Base-by-base conservation (phyloP, 2,113 vertebrate species). In the Tinamus guttatus region DNA sequence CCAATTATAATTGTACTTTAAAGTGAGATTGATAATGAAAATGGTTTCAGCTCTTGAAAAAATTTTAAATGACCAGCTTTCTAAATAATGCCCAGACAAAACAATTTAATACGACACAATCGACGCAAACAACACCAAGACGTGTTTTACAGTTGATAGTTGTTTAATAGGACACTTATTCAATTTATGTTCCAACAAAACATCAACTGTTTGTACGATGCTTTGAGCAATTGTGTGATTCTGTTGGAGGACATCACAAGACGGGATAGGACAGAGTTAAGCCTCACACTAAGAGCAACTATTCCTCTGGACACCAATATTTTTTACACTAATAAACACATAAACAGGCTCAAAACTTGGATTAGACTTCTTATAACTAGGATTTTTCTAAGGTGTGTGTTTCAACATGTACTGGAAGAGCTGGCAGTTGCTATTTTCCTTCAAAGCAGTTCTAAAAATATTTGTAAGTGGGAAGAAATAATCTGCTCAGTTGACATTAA, bases 181-280 rank as follows among this genome's bases (percentile, higher is more conserved):
- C 7, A 0, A 13, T 34, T 41, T 30, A 19, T 68, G 59, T 65
- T 47, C 85, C 75, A 47, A 28, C 27, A 58, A 58, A 62, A 32
- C 3, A 22, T 4, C 8, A 1, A 2, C 21, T 12, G 45, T 51
- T 7, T 51, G 68, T 38, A 27, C 0, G 3, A 36, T 0, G 7
- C 68, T 62, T 51, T 19, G 59, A 36, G 13, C 43, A 38, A 49
- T 11, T 1, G 0, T 15, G 40, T 51, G 27, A 64, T 45, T 30
- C 65, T 9, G 2, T 0, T 14, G 34, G 38, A 71, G 34, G 45
- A 38, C 38, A 64, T 54, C 80, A 75, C 10, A 21, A 54, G 40
- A 16, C 13, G 34, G 76, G 45, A 51, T 25, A 71, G 68, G 20
- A 13, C 67, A 65, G 24, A 38, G 11, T 13, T 18, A 28, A 8